Evolutionary conservation across 2,888 invertebrate genomes (phyloP).

Genomic region (Muscina levida): DNA sequence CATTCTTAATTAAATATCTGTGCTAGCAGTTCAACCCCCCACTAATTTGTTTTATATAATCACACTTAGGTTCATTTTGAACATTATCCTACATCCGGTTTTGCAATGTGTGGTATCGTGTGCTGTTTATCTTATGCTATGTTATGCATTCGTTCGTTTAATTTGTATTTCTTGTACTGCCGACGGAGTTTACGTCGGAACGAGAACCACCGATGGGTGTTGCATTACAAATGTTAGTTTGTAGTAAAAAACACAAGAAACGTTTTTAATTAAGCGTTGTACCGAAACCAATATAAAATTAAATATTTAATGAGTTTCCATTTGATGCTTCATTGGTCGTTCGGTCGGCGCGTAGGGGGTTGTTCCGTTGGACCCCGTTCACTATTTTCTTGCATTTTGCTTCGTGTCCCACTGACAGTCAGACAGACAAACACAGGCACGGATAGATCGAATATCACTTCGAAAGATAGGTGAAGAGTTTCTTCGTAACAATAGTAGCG

Average conservation of each 20-base stretch:
- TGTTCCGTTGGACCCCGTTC: neutral
- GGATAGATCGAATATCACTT: constrained; percentile 10
- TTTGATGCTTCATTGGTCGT: constrained; percentile 41
- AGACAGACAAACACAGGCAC: neutral
- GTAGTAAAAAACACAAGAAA: constrained; percentile 3
- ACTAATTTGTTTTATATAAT: constrained; percentile 25
- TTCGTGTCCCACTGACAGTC: neutral
- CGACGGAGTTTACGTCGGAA: neutral
- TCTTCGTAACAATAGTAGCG: neutral
- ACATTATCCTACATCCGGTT: neutral
- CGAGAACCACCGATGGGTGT: constrained; percentile 35
- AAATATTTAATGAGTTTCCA: constrained; percentile 65
- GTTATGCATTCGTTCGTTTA: neutral
- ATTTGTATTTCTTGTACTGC: constrained; percentile 14
- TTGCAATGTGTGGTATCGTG: constrained; percentile 16
- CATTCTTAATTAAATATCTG: neutral
- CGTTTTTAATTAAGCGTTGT: constrained; percentile 66
- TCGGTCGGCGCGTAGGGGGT: neutral
- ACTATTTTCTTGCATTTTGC: neutral
- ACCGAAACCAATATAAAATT: constrained; percentile 64
- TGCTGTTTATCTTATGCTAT: neutral
- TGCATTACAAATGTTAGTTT: constrained; percentile 53
- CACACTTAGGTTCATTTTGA: neutral
- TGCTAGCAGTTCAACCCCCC: neutral
- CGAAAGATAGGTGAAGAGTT: neutral